A percentile compares a stretch with the other conserved stretches of the same genome.
These are phyloP conservation scores for Tipula vernalis DNA, from an alignment of 2,888 invertebrate species.

Conservation along the genomic window DNA sequence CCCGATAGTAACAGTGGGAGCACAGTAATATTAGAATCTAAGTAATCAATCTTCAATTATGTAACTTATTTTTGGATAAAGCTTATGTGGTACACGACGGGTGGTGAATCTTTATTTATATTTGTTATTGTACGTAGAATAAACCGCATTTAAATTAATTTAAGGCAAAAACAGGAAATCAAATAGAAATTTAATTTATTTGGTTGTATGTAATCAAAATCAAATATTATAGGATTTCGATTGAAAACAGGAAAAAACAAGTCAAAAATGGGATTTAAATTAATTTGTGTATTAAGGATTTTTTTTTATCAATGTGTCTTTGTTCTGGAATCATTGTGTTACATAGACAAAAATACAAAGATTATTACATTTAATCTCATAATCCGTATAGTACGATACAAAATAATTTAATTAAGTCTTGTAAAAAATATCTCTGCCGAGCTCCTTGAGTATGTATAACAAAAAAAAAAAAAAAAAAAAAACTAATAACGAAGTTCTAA, in stretches of 20 bases:
- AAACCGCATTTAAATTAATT: not conserved
- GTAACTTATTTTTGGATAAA: not conserved
- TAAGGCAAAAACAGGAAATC: not conserved
- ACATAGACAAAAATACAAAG: too few relatives aligned
- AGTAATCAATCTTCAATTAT: not conserved
- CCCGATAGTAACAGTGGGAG: not conserved
- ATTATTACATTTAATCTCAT: not conserved
- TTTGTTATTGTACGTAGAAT: not conserved
- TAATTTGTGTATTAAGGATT: not conserved
- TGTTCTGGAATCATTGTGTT: too few relatives aligned
- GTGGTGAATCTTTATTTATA: not conserved
- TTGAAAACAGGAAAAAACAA: not conserved
- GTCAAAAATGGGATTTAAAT: not conserved
- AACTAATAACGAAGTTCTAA: not conserved
- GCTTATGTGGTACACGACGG: not conserved
- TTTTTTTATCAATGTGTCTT: too few relatives aligned
- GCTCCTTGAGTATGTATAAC: too few relatives aligned
- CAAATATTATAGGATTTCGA: not conserved
- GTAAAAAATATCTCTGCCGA: too few relatives aligned
- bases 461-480: not conserved
- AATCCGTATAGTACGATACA: not conserved
- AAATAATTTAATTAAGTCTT: not conserved
- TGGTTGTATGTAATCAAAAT: not conserved
- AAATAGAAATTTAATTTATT: not conserved
- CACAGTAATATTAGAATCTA: not conserved